These are phyloP conservation scores for Noturus placidus DNA, from an alignment of 2,113 vertebrate species.

Conservation along the genomic window DNA sequence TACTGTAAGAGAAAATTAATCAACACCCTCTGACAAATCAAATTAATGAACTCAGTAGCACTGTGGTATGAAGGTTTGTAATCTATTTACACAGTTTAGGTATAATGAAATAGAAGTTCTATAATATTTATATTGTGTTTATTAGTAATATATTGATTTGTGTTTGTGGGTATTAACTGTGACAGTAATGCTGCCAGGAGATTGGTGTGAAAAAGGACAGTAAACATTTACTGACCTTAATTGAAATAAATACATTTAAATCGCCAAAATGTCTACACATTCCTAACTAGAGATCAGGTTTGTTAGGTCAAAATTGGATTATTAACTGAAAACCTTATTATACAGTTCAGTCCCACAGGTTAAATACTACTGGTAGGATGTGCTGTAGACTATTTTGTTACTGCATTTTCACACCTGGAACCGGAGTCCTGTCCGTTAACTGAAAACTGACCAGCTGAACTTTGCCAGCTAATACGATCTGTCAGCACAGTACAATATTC, in stretches of 20 bases:
- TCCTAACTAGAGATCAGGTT: background rate
- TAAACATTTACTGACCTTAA: background rate
- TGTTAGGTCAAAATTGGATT: background rate
- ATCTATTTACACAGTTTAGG: background rate
- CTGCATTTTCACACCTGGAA: slow-evolving; percentile 48
- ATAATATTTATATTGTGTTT: background rate
- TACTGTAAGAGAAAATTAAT: background rate
- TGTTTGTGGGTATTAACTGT: background rate
- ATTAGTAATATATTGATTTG: background rate
- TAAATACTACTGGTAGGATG: slow-evolving; percentile 21
- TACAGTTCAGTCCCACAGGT: slow-evolving; percentile 9
- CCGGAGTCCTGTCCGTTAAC: slow-evolving; percentile 46
- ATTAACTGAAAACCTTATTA: background rate
- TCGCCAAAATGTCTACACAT: background rate
- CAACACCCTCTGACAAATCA: background rate
- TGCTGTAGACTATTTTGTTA: slow-evolving; percentile 19
- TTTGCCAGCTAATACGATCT: slow-evolving; percentile 51
- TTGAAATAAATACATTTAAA: background rate
- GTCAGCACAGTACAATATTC: slow-evolving; percentile 53
- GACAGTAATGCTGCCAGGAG: background rate
- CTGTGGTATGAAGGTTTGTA: too few relatives aligned
- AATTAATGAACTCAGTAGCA: background rate
- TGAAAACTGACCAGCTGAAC: slow-evolving; percentile 47
- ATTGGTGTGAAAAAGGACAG: background rate
- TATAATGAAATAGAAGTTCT: background rate